These are phyloP conservation scores for Arbacia lixula DNA, from an alignment of 53 echinoderm and acorn worm genomes.

Conservation along the genomic window DNA sequence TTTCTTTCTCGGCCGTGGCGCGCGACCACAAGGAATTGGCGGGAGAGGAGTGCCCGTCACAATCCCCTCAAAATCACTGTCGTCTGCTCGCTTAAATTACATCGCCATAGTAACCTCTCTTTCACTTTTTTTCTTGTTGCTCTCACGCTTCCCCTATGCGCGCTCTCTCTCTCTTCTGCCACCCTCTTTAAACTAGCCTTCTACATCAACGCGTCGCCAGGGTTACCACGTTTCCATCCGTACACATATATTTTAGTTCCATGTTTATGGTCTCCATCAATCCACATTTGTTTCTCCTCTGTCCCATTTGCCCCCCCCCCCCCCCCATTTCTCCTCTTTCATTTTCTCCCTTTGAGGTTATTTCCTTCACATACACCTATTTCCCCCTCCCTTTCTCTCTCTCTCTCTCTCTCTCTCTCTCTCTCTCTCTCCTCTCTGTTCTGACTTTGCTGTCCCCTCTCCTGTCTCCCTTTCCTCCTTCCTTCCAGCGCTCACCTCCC, in stretches of 20 bases:
- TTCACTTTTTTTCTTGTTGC: too few relatives aligned
- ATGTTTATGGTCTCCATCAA: slow-evolving; percentile 12
- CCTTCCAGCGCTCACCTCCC: too few relatives aligned
- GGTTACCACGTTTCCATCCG: too few relatives aligned
- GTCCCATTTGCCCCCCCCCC: not conserved
- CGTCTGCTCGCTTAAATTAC: too few relatives aligned
- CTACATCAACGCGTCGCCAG: too few relatives aligned
- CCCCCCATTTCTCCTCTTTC: not conserved
- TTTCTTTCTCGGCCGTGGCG: not conserved
- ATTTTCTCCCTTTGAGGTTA: not conserved
- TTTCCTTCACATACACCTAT: not conserved
- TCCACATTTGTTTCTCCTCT: not conserved
- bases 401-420: slow-evolving; percentile 5
- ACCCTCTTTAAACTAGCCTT: too few relatives aligned
- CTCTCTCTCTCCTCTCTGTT: not conserved
- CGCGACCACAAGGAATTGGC: slow-evolving; percentile 35
- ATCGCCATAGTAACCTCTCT: too few relatives aligned
- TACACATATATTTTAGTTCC: too few relatives aligned
- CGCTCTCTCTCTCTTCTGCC: too few relatives aligned
- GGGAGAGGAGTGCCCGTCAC: slow-evolving; percentile 27
- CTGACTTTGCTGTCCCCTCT: not conserved
- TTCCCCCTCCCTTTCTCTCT: not conserved
- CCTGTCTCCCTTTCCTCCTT: not conserved
- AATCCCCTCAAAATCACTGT: slow-evolving; percentile 19
- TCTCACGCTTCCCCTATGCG: too few relatives aligned